Evolutionary conservation across 2,113 vertebrate genomes (phyloP), one percentile per base, ranked within the genome.

Genomic region (Donacobius atricapilla): DNA sequence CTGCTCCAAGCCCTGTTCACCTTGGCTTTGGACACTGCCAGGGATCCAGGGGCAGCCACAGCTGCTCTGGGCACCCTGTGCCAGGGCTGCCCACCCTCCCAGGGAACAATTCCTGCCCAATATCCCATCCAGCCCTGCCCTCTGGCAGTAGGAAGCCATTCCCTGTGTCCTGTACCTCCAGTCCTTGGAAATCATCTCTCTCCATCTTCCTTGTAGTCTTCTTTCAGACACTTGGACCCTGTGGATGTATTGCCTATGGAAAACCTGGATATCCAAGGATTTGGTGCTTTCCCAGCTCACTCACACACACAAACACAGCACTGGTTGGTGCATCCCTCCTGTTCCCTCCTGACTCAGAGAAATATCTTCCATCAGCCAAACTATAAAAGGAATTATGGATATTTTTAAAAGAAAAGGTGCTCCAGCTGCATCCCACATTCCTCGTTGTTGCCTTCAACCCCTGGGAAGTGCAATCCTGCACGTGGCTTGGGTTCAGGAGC

Each of bases 111-210:
- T 58, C 20, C 69, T 39, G 2, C 51, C 51, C 58, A 57, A 6
- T 5, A 4, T 28, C 58, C 66, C 66, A 65, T 15, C 50, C 10
- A 31, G 0, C 30, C n/a, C 54, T 54, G 39, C 13, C 47, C 56
- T 24, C 30, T 63, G n/a, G 30, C 56, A 63, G 0, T 60, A 17
- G 11, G 61, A 37, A 68, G 23, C 54, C 56, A 63, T 54, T 54
- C 65, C 48, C 13, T 11, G 18, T 3, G 22, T 44, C 33, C 33
- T 72, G 27, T 1, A 8, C 2, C 44, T 81, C 44, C 51, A 51
- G 0, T 4, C 23, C 37, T 33, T 39, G 51, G 5, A 9, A 73
- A 73, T 50, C 0, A 0, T 24, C n/a, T 30, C 51, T 66, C 23
- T 60, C 33, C 39, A 21, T 25, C 3, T 45, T 66, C 33, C 28